Evolutionary conservation across 2,888 invertebrate species (phyloP), one percentile per base, ranked within the genome.

Genomic region (Drosophila quinaria): DNA sequence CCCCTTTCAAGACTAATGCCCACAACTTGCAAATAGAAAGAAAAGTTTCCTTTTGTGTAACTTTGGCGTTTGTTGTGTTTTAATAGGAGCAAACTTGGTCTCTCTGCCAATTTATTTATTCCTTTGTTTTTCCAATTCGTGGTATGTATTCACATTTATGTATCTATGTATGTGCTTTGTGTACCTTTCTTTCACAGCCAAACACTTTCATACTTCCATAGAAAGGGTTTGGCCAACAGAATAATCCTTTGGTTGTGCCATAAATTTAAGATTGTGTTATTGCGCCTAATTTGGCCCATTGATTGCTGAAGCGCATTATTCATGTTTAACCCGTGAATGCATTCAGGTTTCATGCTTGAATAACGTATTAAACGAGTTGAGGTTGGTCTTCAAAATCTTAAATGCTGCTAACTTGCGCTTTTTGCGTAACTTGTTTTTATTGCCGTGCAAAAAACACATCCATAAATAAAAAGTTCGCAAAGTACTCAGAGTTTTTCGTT

Each of bases 21-120:
- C 22, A n/a, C 66, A 82, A 74, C 60, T 78, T 85, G 82, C 61
- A 67, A 76, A 76, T 75, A 60, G 69, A 78, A 79, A 74, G 71
- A 86, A 84, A 84, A 86, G 68, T 84, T 84, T 74, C 58, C 84
- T 83, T 82, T 87, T 84, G 83, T 84, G 79, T 85, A 84, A 84
- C 88, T 84, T 84, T 88, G 75, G 75, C 83, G 72, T 80, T 88
- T 88, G 86, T 84, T 88, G 80, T 84, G 82, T 78, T 77, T 88
- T 84, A 84, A 88, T 84, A 86, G 84, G 61, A 75, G 70, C 70
- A 84, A 84, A 84, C 88, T 84, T 84, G 80, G 58, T 71, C 73
- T 66, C 70, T 66, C 70, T 75, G 74, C 86, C 83, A 83, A 83
- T 83, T 83, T 83, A 79, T 75, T 69, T 79, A 77, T 58, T 39